Evolutionary conservation across 2,113 vertebrate species (phyloP), one percentile per base, ranked within the genome.

Genomic region (Heteronetta atricapilla): DNA sequence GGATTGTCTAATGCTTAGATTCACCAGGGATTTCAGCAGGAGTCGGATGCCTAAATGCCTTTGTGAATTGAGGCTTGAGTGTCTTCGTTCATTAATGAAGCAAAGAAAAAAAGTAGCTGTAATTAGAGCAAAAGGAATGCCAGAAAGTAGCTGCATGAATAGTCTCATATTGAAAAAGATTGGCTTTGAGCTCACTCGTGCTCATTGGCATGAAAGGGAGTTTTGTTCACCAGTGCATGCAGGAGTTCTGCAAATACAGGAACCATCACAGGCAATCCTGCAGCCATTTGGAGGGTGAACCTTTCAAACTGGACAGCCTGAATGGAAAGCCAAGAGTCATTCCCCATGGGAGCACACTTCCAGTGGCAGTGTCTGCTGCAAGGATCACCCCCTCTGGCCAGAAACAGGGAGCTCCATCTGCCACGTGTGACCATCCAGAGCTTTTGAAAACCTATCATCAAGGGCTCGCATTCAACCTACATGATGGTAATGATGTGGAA

Each of bases 101-200:
- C 46, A 88, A 78, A 78, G 16, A 8, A 11, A 5, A 13, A n/a
- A 52, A 63, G n/a, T 25, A 92, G 44, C 78, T 94, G 88, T 93
- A 94, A 97, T 95, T 95, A 95, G 85, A 94, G 87, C 76, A 95
- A 84, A 82, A 93, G 69, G 25, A 95, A 93, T 85, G 88, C 42
- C 83, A 87, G 73, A 68, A 72, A 93, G 62, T 67, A 86, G 82
- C 93, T 96, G 92, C 86, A 75, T 79, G 82, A 91, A 40, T 36
- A 78, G 77, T 42, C 69, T 88, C 64, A 86, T 56, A 81, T 40
- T 82, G 55, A 73, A 93, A 80, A 44, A 53, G 40, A 68, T 59
- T 84, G 88, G 62, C 86, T 94, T 82, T 74, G 50, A 96, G 74
- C 80, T 94, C 80, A 50, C 62, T 79, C 62, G 38, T 90, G 86